phyloP scores from a whole-genome alignment of 2,888 invertebrate species.

The Ctena decussata region DNA sequence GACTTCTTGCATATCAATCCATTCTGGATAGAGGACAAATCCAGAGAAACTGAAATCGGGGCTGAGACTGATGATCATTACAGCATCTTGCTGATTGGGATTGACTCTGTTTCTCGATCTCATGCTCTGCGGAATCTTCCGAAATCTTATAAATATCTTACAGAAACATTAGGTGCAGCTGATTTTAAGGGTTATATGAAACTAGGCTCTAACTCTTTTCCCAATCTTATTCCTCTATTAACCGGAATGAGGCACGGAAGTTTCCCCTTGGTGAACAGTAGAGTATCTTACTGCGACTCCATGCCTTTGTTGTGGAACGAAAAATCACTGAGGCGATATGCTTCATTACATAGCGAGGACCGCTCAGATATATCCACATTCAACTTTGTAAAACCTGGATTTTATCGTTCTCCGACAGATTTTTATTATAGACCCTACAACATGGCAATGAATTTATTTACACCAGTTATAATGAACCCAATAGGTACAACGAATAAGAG shows the following conservation, averaged over 20 bases:
- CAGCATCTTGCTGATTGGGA: slow-evolving; percentile 45
- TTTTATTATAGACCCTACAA: too few relatives aligned
- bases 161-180: slow-evolving; percentile 51
- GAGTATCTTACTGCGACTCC: slow-evolving; percentile 39
- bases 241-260: slow-evolving; percentile 44
- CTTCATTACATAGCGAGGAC: slow-evolving; percentile 88
- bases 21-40: slow-evolving; percentile 32
- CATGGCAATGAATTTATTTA: too few relatives aligned
- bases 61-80: slow-evolving; percentile 38
- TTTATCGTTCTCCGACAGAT: slow-evolving; percentile 92
- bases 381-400: slow-evolving; percentile 92
- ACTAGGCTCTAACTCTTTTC: slow-evolving; percentile 65
- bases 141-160: slow-evolving; percentile 56
- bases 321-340: slow-evolving; percentile 91
- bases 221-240: slow-evolving; percentile 62
- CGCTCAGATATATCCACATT: slow-evolving; percentile 93
- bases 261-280: slow-evolving; percentile 27
- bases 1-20: slow-evolving; percentile 3
- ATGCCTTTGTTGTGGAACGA: slow-evolving; percentile 94
- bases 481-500: slow-evolving; percentile 33
- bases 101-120: slow-evolving; percentile 52
- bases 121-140: slow-evolving; percentile 59
- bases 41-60: slow-evolving; percentile 18
- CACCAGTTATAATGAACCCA: slow-evolving; percentile 74
- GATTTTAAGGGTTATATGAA: slow-evolving; percentile 68